Evolutionary conservation across 2,113 vertebrate species (phyloP).

Genomic region (Oxyruncus cristatus): DNA sequence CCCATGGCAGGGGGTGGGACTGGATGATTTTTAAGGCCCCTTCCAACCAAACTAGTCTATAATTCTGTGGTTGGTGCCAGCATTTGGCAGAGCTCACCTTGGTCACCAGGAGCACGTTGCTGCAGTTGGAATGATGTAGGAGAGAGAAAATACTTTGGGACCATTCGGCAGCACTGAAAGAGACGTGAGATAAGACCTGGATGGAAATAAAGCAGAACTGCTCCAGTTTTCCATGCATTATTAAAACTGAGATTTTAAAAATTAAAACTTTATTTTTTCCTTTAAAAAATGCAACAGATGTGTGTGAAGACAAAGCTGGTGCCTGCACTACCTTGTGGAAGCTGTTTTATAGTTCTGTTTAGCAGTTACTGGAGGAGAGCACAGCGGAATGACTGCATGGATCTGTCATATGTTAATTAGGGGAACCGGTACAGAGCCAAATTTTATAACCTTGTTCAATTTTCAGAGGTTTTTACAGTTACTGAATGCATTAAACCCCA

Average conservation of each 20-base stretch:
- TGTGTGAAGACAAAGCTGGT: neutral
- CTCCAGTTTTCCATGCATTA: constrained; percentile 14
- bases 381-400: neutral
- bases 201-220: neutral
- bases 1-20: neutral
- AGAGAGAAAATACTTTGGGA: neutral
- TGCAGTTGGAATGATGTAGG: neutral
- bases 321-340: neutral
- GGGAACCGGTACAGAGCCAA: neutral
- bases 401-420: constrained; percentile 46
- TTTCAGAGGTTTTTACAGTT: constrained; percentile 18
- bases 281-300: constrained; percentile 58
- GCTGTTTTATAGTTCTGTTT: neutral
- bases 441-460: neutral
- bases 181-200: neutral
- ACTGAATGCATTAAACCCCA: constrained; percentile 8
- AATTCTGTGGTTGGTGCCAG: neutral
- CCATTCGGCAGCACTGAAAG: neutral
- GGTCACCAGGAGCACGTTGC: neutral
- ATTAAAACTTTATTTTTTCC: constrained; percentile 31
- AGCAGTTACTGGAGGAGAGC: neutral
- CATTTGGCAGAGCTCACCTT: neutral
- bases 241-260: constrained; percentile 48
- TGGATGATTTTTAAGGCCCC: neutral
- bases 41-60: neutral